Percentiles rank a stretch among this genome's conserved stretches.
These are phyloP conservation scores for Acromyrmex heyeri DNA, from an alignment of 1,140 invertebrate genomes.

Conservation along the genomic window DNA sequence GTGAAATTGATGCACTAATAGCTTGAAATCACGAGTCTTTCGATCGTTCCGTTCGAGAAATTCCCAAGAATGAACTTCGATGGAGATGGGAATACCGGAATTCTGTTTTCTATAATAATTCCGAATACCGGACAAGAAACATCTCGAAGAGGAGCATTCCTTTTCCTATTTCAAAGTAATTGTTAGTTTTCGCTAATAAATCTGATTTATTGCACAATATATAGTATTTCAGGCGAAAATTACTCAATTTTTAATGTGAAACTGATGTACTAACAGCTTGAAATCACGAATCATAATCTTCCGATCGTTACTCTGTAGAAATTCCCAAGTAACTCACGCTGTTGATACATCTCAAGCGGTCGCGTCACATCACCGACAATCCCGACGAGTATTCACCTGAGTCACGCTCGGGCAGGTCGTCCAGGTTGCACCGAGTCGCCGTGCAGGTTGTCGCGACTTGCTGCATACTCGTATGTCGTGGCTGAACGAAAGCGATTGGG, in stretches of 20 bases:
- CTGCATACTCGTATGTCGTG: conserved; percentile 20
- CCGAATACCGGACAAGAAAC: neutral
- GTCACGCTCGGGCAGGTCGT: conserved; percentile 54
- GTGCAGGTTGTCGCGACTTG: conserved; percentile 53
- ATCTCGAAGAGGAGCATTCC: neutral
- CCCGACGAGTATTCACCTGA: conserved; percentile 55
- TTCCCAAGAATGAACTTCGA: neutral
- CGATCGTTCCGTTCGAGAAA: neutral
- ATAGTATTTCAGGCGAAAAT: neutral
- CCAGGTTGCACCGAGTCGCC: conserved; percentile 43
- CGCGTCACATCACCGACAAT: conserved; percentile 17
- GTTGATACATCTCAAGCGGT: conserved; percentile 8
- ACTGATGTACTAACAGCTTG: neutral
- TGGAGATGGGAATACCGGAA: neutral
- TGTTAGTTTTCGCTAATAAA: neutral
- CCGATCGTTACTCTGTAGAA: neutral
- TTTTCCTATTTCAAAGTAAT: neutral
- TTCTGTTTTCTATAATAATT: neutral
- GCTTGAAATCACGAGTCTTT: neutral
- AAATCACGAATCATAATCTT: neutral
- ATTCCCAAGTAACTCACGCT: conserved; percentile 20
- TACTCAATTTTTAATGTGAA: neutral
- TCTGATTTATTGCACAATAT: no score
- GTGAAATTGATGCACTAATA: neutral
- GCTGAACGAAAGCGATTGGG: neutral